Conservation (phyloP, 2,797 vertebrate species). For the Paramormyrops hopkinsi region DNA sequence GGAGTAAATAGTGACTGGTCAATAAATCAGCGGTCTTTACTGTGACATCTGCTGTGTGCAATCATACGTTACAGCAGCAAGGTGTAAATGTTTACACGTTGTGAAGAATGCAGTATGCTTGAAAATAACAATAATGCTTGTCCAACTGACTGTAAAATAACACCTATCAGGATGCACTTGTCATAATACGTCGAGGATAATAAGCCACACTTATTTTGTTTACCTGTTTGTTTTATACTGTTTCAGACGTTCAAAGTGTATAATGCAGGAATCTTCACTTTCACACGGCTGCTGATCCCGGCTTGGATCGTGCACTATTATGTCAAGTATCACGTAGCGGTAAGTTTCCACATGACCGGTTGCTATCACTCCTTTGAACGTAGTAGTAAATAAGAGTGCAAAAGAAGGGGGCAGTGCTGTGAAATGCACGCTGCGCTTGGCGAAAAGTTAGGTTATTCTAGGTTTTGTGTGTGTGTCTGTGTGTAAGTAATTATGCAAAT, state of each 20-base stretch:
- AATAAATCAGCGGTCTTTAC: not conserved
- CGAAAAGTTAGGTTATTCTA: not conserved
- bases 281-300: slow-evolving; percentile 67
- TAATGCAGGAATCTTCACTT: slow-evolving; percentile 49
- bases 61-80: not conserved
- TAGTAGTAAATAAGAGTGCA: not conserved
- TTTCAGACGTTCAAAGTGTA: slow-evolving; percentile 74
- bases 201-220: not conserved
- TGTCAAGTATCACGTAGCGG: slow-evolving; percentile 74
- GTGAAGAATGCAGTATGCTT: not conserved
- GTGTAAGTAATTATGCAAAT: not conserved
- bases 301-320: slow-evolving; percentile 76
- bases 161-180: not conserved
- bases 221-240: slow-evolving; percentile 7
- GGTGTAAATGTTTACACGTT: not conserved
- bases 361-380: not conserved
- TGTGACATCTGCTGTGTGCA: not conserved
- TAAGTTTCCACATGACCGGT: slow-evolving; percentile 55
- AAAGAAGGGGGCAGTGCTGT: not conserved
- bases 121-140: not conserved
- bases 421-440: not conserved
- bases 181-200: not conserved
- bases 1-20: not conserved
- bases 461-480: not conserved
- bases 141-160: not conserved